Conservation (phyloP, 1,140 invertebrate genomes). For the Meloidogyne exigua region DNA sequence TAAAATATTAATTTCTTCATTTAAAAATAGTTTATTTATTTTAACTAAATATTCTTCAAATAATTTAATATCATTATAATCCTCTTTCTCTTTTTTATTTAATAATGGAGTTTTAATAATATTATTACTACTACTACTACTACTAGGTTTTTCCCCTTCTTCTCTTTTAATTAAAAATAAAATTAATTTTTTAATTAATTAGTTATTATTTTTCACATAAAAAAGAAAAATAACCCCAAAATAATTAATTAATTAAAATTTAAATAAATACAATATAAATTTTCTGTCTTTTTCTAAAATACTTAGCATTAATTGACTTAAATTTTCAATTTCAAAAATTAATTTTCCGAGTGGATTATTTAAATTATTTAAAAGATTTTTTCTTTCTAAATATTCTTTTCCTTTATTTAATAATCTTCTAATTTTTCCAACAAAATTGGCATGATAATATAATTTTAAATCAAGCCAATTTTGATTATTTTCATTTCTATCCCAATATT, state of each 20-base stretch:
- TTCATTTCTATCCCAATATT: too few species aligned
- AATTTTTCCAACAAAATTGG: not conserved
- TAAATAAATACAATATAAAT: too few species aligned
- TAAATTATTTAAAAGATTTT: not conserved
- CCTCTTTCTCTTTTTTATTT: not conserved
- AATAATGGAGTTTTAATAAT: not conserved
- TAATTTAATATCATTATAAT: not conserved
- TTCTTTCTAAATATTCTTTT: not conserved
- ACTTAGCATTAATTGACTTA: too few species aligned
- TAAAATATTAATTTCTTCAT: not conserved
- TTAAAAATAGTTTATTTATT: not conserved
- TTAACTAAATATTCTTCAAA: not conserved
- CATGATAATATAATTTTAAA: not conserved
- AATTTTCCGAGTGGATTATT: too few species aligned
- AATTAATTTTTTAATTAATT: too few species aligned
- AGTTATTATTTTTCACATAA: too few species aligned
- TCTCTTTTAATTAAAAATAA: not conserved
- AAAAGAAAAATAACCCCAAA: too few species aligned
- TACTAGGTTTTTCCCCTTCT: not conserved
- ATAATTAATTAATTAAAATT: too few species aligned
- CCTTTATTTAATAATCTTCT: not conserved
- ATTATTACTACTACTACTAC: not conserved
- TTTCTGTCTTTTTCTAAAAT: too few species aligned
- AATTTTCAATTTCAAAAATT: too few species aligned
- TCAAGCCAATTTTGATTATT: not conserved